phyloP scores from a whole-genome alignment of 1,140 invertebrate genomes.

The Drosophila orosa region DNA sequence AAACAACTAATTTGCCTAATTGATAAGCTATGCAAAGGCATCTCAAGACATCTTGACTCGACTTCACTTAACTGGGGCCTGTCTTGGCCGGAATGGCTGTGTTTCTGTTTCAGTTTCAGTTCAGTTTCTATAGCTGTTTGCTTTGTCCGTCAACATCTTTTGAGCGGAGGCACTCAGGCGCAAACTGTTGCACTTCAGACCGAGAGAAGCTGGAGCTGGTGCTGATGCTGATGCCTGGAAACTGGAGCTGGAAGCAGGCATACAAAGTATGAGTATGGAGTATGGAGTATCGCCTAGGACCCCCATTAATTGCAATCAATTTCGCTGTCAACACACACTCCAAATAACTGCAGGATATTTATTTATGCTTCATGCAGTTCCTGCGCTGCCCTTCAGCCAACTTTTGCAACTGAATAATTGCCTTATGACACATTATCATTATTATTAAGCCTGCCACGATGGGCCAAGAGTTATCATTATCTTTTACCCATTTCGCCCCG shows the following conservation, averaged over 20 bases:
- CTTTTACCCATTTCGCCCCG: constrained; percentile 41
- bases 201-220: constrained; percentile 11
- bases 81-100: constrained; percentile 5
- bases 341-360: constrained; percentile 81
- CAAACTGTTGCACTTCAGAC: constrained; percentile 66
- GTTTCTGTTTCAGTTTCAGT: constrained; percentile 17
- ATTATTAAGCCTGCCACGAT: constrained; percentile 59
- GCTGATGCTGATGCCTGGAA: not conserved
- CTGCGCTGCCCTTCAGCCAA: constrained; percentile 40
- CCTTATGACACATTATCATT: constrained; percentile 83
- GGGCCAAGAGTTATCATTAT: constrained; percentile 55
- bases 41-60: constrained; percentile 53
- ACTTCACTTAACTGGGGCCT: constrained; percentile 20
- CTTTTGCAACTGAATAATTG: constrained; percentile 82
- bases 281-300: constrained; percentile 3
- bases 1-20: constrained; percentile 77
- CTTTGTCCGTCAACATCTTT: constrained; percentile 71
- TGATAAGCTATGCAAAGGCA: constrained; percentile 69
- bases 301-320: constrained; percentile 81
- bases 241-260: not conserved
- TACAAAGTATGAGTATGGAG: not conserved
- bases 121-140: constrained; percentile 48
- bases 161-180: constrained; percentile 61
- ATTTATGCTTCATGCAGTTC: constrained; percentile 72
- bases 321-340: constrained; percentile 81